These are phyloP conservation scores for Toxotes lorentzi DNA, from an alignment of 2,797 vertebrate genomes.

Conservation along the genomic window DNA sequence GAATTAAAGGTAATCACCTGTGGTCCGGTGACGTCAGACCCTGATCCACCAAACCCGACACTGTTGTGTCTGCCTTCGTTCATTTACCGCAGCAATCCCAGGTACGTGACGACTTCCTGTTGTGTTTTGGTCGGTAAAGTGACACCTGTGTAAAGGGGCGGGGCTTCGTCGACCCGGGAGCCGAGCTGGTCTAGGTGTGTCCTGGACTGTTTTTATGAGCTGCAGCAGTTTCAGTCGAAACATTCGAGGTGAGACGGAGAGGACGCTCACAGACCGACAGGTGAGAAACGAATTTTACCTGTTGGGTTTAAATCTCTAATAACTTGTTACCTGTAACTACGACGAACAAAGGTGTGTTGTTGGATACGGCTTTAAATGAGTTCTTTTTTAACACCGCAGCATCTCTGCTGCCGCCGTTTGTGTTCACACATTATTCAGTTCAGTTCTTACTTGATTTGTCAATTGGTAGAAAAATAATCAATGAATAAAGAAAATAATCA, in stretches of 20 bases:
- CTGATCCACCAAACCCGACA: too few relatives aligned
- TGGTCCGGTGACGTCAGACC: too few relatives aligned
- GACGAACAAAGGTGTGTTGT: not conserved
- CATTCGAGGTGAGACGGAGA: not conserved
- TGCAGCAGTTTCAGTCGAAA: conserved; percentile 55
- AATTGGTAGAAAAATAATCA: not conserved
- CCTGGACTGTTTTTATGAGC: conserved; percentile 34
- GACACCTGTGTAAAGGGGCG: conserved; percentile 53
- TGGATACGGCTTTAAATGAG: not conserved
- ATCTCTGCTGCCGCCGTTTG: not conserved
- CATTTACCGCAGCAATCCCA: not conserved
- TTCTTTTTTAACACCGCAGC: not conserved
- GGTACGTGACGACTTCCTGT: conserved; percentile 2
- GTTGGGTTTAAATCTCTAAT: not conserved
- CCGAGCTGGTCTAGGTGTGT: conserved; percentile 50
- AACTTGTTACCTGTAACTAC: not conserved
- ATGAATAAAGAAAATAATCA: not conserved
- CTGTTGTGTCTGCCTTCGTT: too few relatives aligned
- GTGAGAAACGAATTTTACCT: conserved; percentile 6
- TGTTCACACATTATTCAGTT: not conserved
- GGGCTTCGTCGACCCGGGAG: not conserved
- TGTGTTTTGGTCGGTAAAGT: not conserved
- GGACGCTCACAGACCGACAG: not conserved
- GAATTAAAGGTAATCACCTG: too few relatives aligned
- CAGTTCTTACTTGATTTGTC: not conserved